Evolutionary conservation across 2,888 invertebrate species (phyloP), one percentile per base, ranked within the genome.

Genomic region (Agapostemon virescens): DNA sequence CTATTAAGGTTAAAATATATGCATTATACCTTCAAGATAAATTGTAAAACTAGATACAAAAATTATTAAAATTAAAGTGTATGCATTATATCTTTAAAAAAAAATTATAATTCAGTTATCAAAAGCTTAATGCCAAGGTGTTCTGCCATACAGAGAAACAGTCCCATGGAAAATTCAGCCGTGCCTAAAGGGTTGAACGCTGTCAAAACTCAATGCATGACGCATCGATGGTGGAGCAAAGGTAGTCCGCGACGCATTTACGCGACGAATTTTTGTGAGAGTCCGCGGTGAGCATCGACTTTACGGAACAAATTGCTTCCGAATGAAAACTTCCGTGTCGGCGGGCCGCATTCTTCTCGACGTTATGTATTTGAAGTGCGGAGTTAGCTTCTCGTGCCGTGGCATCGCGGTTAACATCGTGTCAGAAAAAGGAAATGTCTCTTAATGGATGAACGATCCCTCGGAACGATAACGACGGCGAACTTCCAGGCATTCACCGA

Each of bases 401-500:
- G 17, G 45, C 49, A 36, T 11, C n/a, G 45, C 20, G 45, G n/a
- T 38, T 23, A 45, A 30, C 42, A 66, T 38, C 78, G 70, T 45
- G 52, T 13, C 52, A 64, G 71, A 45, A 73, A 70, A 73, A 66
- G 79, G 55, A 69, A 69, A 79, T 40, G 64, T 80, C 69, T 58
- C 69, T 66, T 80, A 80, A 80, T 73, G 79, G 78, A 33, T 58
- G 49, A 71, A 78, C 68, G 79, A 79, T 71, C 61, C 49, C n/a
- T 1, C 33, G 40, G 52, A 79, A 79, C 69, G 79, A 69, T 79
- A 79, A 79, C 72, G 68, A 20, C 36, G 33, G 36, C 52, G 45
- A 78, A 64, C 52, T 72, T 69, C n/a, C 61, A 40, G 71, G 33
- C 79, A 30, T 71, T 52, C 36, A 9, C 55, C 58, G 66, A 70